phyloP scores from a whole-genome alignment of 2,797 vertebrate genomes.

The Forpus xanthops region DNA sequence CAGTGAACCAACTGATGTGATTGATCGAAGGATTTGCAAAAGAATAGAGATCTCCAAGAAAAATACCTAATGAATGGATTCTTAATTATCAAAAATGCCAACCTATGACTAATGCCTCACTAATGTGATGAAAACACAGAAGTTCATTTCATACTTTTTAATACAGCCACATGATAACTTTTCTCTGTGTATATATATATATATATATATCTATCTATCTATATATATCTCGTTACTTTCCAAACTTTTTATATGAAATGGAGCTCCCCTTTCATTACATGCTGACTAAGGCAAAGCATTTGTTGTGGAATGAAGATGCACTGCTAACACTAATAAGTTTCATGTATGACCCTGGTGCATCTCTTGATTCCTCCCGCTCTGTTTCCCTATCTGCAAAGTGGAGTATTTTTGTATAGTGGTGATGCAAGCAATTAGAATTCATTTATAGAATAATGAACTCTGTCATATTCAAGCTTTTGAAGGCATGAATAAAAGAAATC shows the following conservation, averaged over 20 bases:
- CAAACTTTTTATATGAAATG: neutral
- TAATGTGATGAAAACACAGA: neutral
- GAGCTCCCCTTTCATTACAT: neutral
- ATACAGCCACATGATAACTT: neutral
- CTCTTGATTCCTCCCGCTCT: neutral
- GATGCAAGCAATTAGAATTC: neutral
- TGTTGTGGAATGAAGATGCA: neutral
- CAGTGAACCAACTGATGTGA: neutral
- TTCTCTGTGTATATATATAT: neutral
- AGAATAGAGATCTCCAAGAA: constrained; percentile 3
- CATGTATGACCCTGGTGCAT: neutral
- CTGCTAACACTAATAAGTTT: neutral
- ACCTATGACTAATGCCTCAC: neutral
- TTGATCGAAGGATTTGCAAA: constrained; percentile 10
- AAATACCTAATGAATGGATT: neutral
- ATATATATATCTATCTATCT: too few relatives aligned
- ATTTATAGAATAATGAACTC: neutral
- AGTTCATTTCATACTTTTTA: neutral
- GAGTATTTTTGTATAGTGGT: neutral
- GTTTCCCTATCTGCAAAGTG: neutral
- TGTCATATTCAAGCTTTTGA: neutral
- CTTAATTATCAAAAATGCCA: constrained; percentile 37
- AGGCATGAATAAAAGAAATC: neutral
- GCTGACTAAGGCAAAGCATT: neutral
- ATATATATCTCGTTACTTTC: neutral